Base-by-base conservation (phyloP, 2,888 invertebrate species). In the Agriopis leucophaearia region DNA sequence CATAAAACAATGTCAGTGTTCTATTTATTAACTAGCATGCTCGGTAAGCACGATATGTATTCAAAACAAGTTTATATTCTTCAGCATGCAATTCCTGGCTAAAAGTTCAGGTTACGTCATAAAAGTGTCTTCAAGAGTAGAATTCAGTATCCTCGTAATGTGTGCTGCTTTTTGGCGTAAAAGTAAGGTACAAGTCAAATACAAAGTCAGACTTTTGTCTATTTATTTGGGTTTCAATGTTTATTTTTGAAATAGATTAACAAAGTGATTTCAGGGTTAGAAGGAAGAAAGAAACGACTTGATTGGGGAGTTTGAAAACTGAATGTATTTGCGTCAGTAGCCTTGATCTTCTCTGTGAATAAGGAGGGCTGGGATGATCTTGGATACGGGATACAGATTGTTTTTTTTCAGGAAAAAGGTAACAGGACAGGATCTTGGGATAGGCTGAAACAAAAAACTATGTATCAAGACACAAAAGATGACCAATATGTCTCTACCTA, bases 21-120 rank as follows among this genome's bases (percentile, higher is more conserved):
- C 38, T 40, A 44, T 48, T 45, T 59, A 54, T 45, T 59, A 54
- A 58, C 59, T 42, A 59, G 54, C 60, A 65, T 40, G 64, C 8
- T 52, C 13, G 47, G 18, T 6, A 8, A 45, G 13, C 58, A 61
- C 60, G 66, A 57, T 18, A 60, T 44, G 18, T 40, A 36, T n/a
- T 40, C 18, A 36, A 64, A 52, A 38, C 44, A 54, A 66, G 56
- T 56, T 55, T 56, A 66, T 61, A 56, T 61, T 12, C 44, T 3
- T 13, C 35, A 45, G 38, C 66, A 66, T 66, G 66, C 66, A 36
- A 66, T 45, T 50, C 1, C 27, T 27, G 27, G 27, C 27, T 27
- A 4, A 27, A 27, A 4, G 1, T 27, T 51, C 27, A 60, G 36
- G 36, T 38, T 54, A 38, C 52, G 52, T 38, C 52, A 54, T 54